These are phyloP conservation scores for Aspiorhynchus laticeps DNA, from an alignment of 2,113 vertebrate genomes.

Conservation along the genomic window DNA sequence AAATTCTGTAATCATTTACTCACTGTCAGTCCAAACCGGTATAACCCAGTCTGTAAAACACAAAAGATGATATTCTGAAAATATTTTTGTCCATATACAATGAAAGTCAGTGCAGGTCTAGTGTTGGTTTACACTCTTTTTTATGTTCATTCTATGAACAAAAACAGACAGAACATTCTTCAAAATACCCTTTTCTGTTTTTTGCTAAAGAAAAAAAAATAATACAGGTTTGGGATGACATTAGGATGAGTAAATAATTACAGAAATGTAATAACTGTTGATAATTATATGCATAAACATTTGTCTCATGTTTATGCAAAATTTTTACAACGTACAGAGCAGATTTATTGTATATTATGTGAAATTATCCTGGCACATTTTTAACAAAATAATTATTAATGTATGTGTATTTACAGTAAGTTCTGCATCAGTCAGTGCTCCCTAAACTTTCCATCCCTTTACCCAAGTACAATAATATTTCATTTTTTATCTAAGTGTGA, in stretches of 20 bases:
- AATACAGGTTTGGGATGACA: neutral
- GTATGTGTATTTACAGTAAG: neutral
- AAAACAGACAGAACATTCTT: neutral
- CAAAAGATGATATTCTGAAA: neutral
- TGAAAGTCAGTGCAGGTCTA: neutral
- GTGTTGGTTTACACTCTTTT: neutral
- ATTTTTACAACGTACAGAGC: neutral
- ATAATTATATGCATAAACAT: neutral
- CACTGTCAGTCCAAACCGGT: neutral
- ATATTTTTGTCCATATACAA: neutral
- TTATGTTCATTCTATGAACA: neutral
- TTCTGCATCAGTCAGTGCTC: conserved; percentile 35
- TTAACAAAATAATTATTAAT: neutral
- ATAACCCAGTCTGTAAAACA: neutral
- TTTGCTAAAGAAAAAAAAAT: neutral
- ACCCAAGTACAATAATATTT: neutral
- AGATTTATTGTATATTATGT: neutral
- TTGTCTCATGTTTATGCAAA: conserved; percentile 29
- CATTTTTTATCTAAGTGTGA: neutral
- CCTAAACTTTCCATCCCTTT: conserved; percentile 21
- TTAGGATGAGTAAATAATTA: neutral
- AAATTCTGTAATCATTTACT: neutral
- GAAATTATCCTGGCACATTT: neutral
- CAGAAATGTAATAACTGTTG: neutral
- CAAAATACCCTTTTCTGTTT: neutral